phyloP scores from a whole-genome alignment of 2,113 vertebrate genomes.

The Chelonoidis abingdonii region DNA sequence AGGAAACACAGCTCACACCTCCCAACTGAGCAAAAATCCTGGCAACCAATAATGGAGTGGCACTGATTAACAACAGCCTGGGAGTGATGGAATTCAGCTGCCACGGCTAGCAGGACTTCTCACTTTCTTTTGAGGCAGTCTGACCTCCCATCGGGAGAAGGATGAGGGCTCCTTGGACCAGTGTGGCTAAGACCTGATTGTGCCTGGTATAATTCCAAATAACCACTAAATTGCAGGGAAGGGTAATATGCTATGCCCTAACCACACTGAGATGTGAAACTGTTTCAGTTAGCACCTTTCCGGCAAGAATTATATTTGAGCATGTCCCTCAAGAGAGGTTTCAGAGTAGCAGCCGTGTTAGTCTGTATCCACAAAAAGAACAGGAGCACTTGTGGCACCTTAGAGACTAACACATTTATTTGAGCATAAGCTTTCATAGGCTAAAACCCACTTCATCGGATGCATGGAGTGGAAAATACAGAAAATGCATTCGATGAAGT shows the following conservation, averaged over 20 bases:
- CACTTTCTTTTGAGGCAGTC: background rate
- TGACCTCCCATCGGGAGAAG: background rate
- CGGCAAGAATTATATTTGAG: background rate
- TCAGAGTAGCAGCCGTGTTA: too few species aligned
- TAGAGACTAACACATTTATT: too few species aligned
- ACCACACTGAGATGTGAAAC: fast-evolving
- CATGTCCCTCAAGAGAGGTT: fast-evolving
- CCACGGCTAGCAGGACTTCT: fast-evolving
- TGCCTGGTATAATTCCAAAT: background rate
- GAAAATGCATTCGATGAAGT: too few species aligned
- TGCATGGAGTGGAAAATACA: too few species aligned
- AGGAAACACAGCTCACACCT: fast-evolving
- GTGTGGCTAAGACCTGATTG: background rate
- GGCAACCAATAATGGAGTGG: background rate
- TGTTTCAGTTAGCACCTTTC: background rate
- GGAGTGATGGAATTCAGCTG: background rate
- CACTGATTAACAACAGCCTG: fast-evolving
- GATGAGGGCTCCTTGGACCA: fast-evolving
- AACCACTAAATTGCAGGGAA: background rate
- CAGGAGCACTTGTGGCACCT: too few species aligned
- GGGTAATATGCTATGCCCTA: background rate
- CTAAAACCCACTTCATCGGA: too few species aligned
- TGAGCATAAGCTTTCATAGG: too few species aligned
- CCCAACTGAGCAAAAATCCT: background rate
- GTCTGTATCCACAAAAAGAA: too few species aligned